Evolutionary conservation across 2,888 invertebrate species (phyloP), one percentile per base, ranked within the genome.

Genomic region (Gerris lacustris): DNA sequence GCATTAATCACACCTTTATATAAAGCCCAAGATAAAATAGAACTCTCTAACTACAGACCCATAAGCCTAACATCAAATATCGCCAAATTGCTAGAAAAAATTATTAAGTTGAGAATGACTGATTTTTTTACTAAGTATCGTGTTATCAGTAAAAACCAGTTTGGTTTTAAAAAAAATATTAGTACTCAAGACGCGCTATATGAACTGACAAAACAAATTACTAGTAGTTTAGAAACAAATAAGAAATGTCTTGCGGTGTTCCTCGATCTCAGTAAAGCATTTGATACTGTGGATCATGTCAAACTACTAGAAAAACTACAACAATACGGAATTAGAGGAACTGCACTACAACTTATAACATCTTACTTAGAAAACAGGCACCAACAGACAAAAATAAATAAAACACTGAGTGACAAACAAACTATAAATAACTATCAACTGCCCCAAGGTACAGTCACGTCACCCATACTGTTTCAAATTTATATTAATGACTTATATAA

Each of bases 231-330:
- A 5, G 69, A 69, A 18, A 43, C 67, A 2, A 45, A 66, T 44
- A 66, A 63, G 7, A 63, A 55, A 44, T 44, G 45, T 11, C 11
- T 69, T 55, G 69, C 66, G 44, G 31, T 73, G n/a, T 72, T 67
- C 45, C 66, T 67, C 43, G 73, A 73, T 63, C 62, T 72, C n/a
- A 68, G 63, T 5, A 73, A 73, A 64, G 73, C 73, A 6, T 73
- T 73, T 63, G 70, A 73, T 63, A 69, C 66, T 17, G 72, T 73
- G 6, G 67, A 72, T 64, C 72, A 69, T 66, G 44, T 18, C 44
- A 68, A 72, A 6, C 66, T 72, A n/a, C 31, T 69, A 44, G 45
- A 63, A 45, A 72, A 63, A 67, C 62, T 70, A 9, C 6, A 69
- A 1, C 43, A 47, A 45, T 17, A 63, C 62, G 73, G 73, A 17